A percentile compares a stretch with the other conserved stretches of the same genome.
phyloP scores from a whole-genome alignment of 2,113 vertebrate species.

The Speoplatyrhinus poulsoni region DNA sequence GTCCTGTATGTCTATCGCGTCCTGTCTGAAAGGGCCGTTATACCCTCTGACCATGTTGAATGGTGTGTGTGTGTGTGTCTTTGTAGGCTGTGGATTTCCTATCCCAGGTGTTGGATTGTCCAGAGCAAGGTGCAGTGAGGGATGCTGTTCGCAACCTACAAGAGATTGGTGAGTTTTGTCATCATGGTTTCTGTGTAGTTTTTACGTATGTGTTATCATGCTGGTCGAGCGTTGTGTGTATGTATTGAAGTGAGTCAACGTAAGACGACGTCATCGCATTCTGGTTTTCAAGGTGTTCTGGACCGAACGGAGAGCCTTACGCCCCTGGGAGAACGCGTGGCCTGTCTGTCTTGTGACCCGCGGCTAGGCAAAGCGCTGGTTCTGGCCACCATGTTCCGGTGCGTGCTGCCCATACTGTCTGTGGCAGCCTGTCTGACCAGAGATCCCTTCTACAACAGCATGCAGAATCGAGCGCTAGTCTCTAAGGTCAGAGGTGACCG shows the following conservation, averaged over 20 bases:
- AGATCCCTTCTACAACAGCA: slow-evolving; percentile 93
- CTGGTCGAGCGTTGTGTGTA: no score
- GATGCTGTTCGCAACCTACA: slow-evolving; percentile 87
- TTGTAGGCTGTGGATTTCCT: slow-evolving; percentile 90
- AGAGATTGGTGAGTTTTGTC: slow-evolving; percentile 83
- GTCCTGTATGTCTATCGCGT: no score
- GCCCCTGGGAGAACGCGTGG: slow-evolving; percentile 85
- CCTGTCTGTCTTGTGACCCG: slow-evolving; percentile 91
- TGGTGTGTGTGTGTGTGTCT: background rate
- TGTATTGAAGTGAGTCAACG: no score
- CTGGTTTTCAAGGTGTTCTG: slow-evolving; percentile 80
- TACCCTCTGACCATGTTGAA: no score
- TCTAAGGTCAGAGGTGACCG: slow-evolving; percentile 76
- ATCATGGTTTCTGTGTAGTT: background rate
- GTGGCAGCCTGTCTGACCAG: slow-evolving; percentile 91
- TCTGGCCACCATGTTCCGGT: slow-evolving; percentile 87
- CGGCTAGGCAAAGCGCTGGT: slow-evolving; percentile 92
- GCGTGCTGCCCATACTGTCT: slow-evolving; percentile 86
- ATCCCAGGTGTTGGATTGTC: slow-evolving; percentile 93
- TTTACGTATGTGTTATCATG: background rate
- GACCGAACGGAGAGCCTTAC: slow-evolving; percentile 87
- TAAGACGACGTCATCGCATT: background rate
- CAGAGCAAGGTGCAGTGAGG: slow-evolving; percentile 82
- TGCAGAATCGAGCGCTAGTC: slow-evolving; percentile 86
- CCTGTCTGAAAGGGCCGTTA: no score